Base-by-base conservation (phyloP, 2,113 vertebrate species). In the Electrona antarctica region DNA sequence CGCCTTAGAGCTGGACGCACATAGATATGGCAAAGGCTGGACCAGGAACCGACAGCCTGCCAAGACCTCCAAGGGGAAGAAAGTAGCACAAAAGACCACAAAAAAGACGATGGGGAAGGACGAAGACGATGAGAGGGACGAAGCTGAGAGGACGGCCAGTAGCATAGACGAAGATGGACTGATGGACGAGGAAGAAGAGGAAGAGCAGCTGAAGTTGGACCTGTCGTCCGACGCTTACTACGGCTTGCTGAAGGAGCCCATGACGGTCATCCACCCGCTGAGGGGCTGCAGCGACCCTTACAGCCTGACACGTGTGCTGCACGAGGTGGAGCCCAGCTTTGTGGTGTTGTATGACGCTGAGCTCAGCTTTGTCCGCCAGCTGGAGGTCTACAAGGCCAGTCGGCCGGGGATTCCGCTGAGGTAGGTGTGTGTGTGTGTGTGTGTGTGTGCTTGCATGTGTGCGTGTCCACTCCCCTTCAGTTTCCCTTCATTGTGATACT, bases 261-360 rank as follows among this genome's bases (percentile, higher is more conserved):
- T 99, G 49, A 98, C 93, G 0, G 92, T 98, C 55, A 93, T 99
- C 74, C 98, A 99, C 73, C 98, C 97, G 0, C 87, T 99, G 46
- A 94, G 94, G 80, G 95, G 97, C 0, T 96, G 95, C 74, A 91
- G 90, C 0, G 97, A 99, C 90, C 96, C 97, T 13, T 97, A 98
- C 0, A 95, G 95, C 0, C 88, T 98, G 74, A 97, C 96, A 0
- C 91, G 97, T 8, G 94, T 99, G 0, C 90, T 99, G 64, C 95
- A 95, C 0, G 97, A 99, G 72, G 91, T 99, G 8, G 96, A 97
- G 13, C 98, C 98, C 1, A 88, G 93, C 83, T 99, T 97, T 0
- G 95, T 98, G 12, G 94, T 98, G 13, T 67, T 99, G 1, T 98
- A 99, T 0, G 98, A 99, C 0, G 94, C 97, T 0, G 96, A 99